A percentile compares a stretch with the other conserved stretches of the same genome.
Evolutionary conservation across 2,888 invertebrate species (phyloP).

Genomic region (Calliopum simillimum): DNA sequence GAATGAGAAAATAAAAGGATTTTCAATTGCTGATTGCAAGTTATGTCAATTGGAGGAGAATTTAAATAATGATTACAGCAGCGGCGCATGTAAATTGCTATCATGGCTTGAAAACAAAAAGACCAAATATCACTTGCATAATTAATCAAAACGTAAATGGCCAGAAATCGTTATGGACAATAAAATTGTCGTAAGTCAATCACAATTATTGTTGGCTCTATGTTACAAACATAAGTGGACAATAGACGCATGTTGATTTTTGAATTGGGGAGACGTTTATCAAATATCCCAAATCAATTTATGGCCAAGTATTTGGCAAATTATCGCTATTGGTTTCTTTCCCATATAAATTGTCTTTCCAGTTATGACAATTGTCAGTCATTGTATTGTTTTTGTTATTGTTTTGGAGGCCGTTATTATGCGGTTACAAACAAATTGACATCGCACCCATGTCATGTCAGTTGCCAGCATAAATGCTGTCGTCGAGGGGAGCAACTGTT

Average conservation of each 20-base stretch:
- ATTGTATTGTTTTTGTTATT: background rate
- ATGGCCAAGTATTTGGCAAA: no score
- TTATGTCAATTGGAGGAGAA: no score
- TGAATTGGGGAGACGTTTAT: no score
- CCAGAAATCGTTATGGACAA: slow-evolving; percentile 5
- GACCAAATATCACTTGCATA: slow-evolving; percentile 15
- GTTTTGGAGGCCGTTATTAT: slow-evolving; percentile 1
- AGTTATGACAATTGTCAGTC: slow-evolving; percentile 8
- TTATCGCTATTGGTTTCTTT: no score
- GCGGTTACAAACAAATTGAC: slow-evolving; percentile 8
- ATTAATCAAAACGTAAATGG: slow-evolving; percentile 12
- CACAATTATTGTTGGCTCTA: slow-evolving; percentile 15
- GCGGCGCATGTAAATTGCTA: background rate
- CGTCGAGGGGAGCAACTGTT: background rate
- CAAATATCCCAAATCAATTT: no score
- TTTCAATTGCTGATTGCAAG: no score
- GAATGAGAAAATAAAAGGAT: no score
- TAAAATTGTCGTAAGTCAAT: slow-evolving; percentile 5
- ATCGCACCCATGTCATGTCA: slow-evolving; percentile 11
- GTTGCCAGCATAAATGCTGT: background rate
- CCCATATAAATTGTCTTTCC: background rate
- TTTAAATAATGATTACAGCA: no score
- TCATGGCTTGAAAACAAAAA: no score
- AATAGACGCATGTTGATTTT: no score
- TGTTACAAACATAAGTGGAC: background rate